Conservation (phyloP, 2,797 vertebrate genomes). For the Mormyrops attenuatus region DNA sequence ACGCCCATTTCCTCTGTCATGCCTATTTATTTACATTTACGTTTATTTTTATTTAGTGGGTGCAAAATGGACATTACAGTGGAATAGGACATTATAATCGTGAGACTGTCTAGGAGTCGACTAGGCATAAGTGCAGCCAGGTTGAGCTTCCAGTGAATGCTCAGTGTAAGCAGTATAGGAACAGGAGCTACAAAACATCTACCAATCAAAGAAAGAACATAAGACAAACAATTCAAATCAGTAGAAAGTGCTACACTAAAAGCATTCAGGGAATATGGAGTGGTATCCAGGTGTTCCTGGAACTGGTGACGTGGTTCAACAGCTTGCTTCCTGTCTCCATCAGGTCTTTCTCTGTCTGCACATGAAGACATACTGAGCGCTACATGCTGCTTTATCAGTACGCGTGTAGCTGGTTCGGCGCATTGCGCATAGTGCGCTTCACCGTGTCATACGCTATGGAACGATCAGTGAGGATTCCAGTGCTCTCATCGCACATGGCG, state of each 20-base stretch:
- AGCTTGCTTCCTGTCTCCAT: neutral
- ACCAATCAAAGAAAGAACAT: too few relatives aligned
- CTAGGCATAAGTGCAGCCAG: neutral
- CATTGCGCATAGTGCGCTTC: neutral
- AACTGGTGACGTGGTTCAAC: neutral
- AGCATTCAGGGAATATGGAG: neutral
- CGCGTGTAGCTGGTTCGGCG: neutral
- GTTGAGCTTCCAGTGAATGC: neutral
- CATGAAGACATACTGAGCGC: neutral
- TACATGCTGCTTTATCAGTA: neutral
- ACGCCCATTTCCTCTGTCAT: neutral
- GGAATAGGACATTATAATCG: neutral
- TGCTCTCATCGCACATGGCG: neutral
- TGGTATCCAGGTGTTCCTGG: neutral
- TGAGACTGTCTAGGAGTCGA: neutral
- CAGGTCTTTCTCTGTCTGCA: neutral
- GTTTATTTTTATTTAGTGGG: neutral
- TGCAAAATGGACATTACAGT: neutral
- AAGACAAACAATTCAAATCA: too few relatives aligned
- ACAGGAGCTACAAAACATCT: neutral
- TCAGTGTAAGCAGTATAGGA: neutral
- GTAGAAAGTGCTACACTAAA: too few relatives aligned
- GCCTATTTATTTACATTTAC: neutral
- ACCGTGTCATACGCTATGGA: neutral
- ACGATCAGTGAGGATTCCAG: neutral